Base-by-base conservation (phyloP, 2,113 vertebrate species). In the Zosterops borbonicus region DNA sequence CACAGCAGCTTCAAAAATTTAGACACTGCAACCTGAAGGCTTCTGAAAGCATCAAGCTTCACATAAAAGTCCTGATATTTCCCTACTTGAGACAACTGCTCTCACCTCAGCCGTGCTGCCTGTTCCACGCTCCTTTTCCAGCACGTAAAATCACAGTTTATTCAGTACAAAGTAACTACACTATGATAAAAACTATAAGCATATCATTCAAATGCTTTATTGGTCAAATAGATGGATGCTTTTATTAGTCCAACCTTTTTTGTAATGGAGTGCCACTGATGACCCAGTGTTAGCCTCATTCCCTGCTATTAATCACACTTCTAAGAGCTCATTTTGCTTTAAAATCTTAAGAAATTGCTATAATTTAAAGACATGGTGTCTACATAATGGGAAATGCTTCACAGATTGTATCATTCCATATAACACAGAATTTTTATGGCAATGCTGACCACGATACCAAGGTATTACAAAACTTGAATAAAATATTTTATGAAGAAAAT, bases 341-440 rank as follows among this genome's bases (percentile, higher is more conserved):
- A 98, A 98, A 98, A 98, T 98, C 98, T 98, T 98, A 98, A 98
- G 97, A 98, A 98, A 98, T 98, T 97, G 98, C 98, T 97, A 97
- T 98, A 98, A 98, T 98, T 98, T 98, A 98, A 98, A 98, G 97
- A 98, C 97, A 97, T 81, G 96, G 97, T 97, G 97, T 96, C 98
- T 97, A 97, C 97, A 96, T 98, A 98, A 98, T 98, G 97, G 97
- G 95, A 98, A 98, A 98, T 97, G 97, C 97, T 97, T 98, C 98
- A 97, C 68, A 97, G 98, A 97, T 98, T 97, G 90, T 98, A 98
- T 97, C 89, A 97, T 97, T 98, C 97, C 95, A 95, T 94, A 97
- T 97, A 97, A 97, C 89, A 95, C 80, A 76, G 97, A 91, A 94
- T 96, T 96, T 97, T 98, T 97, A 97, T 96, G 90, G 79, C 94